Base-by-base conservation (phyloP, 2,888 invertebrate genomes). In the Mythimna pallens region DNA sequence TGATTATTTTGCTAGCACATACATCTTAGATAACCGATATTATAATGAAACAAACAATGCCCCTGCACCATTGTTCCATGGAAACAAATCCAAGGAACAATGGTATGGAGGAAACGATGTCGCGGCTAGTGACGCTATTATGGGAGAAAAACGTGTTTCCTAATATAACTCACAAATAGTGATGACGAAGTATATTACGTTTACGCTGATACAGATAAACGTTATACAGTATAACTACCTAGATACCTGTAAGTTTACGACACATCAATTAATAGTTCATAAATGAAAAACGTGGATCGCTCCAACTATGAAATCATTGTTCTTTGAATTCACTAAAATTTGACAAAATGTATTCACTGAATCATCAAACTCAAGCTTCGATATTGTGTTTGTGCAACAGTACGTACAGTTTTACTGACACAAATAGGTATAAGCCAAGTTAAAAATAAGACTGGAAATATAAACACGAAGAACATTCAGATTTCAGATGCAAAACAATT, bases 381-480 rank as follows among this genome's bases (percentile, higher is more conserved):
- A 78, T 66, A 69, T 77, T 76, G 62, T 84, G 76, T 81, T 82
- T 78, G 64, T 79, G 80, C 82, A 86, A 67, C 81, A 80, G 82
- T 80, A 75, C 75, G 76, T 73, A 62, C 77, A 73, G 79, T 70
- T 81, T 81, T 79, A 85, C 90, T 89, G 92, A 91, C 91, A 91
- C 89, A 88, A 89, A 91, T 91, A 76, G 68, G 75, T 76, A 90
- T 89, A 83, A 80, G 78, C 80, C 63, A 82, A 83, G 89, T 88
- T 91, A 90, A 89, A 91, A 91, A 92, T 91, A 91, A 87, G 81
- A 84, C 85, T 57, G 81, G 76, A 86, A 87, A 86, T 85, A 87
- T 86, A 85, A 87, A 90, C 86, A 85, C 84, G 82, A 68, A 80
- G 80, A 86, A 81, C 82, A 87, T 88, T 85, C 81, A 76, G 78